phyloP scores from a whole-genome alignment of 2,113 vertebrate genomes.

The Sinocyclocheilus maitianheensis region DNA sequence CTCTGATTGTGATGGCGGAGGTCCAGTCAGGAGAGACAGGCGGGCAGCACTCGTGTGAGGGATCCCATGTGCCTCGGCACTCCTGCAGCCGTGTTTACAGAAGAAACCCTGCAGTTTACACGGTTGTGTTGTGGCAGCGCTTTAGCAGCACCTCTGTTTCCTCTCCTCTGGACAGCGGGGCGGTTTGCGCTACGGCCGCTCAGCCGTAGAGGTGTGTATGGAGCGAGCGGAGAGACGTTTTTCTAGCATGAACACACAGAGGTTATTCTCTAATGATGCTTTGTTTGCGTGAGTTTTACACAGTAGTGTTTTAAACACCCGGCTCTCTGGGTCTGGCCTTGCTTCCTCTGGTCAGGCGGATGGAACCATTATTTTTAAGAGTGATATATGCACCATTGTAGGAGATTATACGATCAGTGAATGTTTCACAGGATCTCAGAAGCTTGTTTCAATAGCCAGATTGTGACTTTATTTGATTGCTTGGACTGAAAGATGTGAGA shows the following conservation, averaged over 20 bases:
- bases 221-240: background rate
- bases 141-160: too few species aligned
- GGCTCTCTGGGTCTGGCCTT: conserved; percentile 55
- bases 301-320: conserved; percentile 50
- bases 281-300: conserved; percentile 32
- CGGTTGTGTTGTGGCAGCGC: background rate
- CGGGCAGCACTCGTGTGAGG: background rate
- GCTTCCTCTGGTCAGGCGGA: conserved; percentile 50
- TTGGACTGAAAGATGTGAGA: background rate
- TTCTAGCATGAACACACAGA: background rate
- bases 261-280: background rate
- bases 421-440: too few species aligned
- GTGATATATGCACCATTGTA: background rate
- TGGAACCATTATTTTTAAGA: too few species aligned
- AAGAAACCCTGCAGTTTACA: conserved; percentile 1
- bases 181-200: background rate
- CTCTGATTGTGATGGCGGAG: background rate
- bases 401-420: background rate
- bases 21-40: background rate
- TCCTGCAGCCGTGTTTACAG: background rate
- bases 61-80: too few species aligned
- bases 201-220: conserved; percentile 21
- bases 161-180: background rate
- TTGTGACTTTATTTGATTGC: background rate
- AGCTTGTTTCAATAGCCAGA: background rate